Percentiles rank a stretch among this genome's conserved stretches.
These are phyloP conservation scores for Orius insidiosus DNA, from an alignment of 1,140 invertebrate species.

Conservation along the genomic window DNA sequence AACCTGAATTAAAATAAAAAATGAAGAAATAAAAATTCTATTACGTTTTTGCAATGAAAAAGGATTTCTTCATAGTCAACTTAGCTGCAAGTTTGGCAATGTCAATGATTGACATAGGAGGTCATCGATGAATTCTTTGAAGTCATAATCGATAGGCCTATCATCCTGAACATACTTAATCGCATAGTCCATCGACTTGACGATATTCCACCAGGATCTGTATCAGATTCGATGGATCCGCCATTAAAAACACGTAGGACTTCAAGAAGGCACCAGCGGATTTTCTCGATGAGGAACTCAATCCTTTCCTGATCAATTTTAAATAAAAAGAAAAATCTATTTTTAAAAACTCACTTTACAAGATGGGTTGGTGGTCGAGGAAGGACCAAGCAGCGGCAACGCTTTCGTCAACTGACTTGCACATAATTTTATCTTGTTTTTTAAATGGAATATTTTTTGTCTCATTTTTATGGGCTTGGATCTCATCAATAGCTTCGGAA, in stretches of 20 bases:
- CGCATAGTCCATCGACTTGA: conserved; percentile 8
- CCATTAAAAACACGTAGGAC: conserved; percentile 6
- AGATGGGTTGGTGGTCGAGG: no score
- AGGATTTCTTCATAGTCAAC: conserved; percentile 19
- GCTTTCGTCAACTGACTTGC: conserved; percentile 11
- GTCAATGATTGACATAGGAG: conserved; percentile 19
- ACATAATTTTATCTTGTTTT: conserved; percentile 11
- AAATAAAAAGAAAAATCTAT: not conserved
- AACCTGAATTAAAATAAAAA: conserved; percentile 7
- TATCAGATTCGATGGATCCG: conserved; percentile 2
- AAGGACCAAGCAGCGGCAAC: conserved; percentile 6
- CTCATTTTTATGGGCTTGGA: no score
- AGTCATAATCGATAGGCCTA: not conserved
- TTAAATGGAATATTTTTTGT: no score
- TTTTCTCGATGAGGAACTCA: conserved; percentile 9
- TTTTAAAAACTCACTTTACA: conserved; percentile 6
- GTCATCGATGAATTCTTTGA: conserved; percentile 13
- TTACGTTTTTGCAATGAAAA: conserved; percentile 17
- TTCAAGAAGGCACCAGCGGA: conserved; percentile 11
- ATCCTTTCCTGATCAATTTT: conserved; percentile 10
- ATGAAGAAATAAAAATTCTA: not conserved
- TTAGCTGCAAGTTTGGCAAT: conserved; percentile 16
- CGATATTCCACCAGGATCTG: conserved; percentile 3
- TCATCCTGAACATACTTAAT: not conserved
- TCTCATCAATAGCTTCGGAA: no score